phyloP scores from a whole-genome alignment of 2,797 vertebrate species.

The Sciaenops ocellatus region DNA sequence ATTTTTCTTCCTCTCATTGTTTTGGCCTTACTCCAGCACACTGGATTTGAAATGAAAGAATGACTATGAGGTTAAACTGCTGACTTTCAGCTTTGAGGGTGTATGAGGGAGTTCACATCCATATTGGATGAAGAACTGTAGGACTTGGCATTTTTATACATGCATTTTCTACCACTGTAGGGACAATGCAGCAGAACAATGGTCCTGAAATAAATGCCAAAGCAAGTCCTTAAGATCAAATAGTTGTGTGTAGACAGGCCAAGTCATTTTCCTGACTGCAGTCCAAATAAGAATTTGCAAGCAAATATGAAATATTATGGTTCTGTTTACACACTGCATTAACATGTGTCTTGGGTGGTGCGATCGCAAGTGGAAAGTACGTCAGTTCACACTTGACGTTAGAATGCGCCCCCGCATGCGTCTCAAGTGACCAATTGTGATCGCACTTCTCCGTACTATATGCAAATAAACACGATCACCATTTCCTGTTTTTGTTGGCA shows the following conservation, averaged over 20 bases:
- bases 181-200: not conserved
- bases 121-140: not conserved
- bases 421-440: too few species aligned
- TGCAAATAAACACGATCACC: too few species aligned
- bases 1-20: slow-evolving; percentile 31
- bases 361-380: too few species aligned
- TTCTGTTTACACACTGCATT: too few species aligned
- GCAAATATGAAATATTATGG: not conserved
- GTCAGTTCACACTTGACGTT: too few species aligned
- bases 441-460: too few species aligned
- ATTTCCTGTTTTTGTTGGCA: too few species aligned
- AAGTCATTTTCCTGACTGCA: not conserved
- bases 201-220: not conserved
- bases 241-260: not conserved
- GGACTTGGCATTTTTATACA: not conserved
- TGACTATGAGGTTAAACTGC: slow-evolving; percentile 33
- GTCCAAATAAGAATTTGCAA: not conserved
- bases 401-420: too few species aligned
- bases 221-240: slow-evolving; percentile 6
- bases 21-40: slow-evolving; percentile 23
- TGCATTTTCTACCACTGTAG: not conserved
- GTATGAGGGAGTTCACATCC: slow-evolving; percentile 19
- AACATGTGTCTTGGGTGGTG: too few species aligned
- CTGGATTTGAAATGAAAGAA: slow-evolving; percentile 35
- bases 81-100: slow-evolving; percentile 22